Evolutionary conservation across 1,140 invertebrate genomes (phyloP), one percentile per base, ranked within the genome.

Genomic region (Tenebrio molitor): DNA sequence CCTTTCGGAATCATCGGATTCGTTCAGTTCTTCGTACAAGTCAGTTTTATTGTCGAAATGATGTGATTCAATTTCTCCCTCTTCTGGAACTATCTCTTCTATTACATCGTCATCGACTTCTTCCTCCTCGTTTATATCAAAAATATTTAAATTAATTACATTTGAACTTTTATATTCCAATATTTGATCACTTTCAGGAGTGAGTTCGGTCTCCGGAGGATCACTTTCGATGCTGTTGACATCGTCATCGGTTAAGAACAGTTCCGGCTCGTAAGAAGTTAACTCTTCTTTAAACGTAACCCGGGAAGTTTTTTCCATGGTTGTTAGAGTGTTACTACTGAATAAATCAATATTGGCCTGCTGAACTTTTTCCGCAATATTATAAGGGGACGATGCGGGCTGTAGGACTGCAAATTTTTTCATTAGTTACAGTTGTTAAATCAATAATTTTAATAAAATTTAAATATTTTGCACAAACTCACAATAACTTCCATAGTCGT

Each of bases 221-320:
- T 83, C 80, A 69, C 81, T 82, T 73, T 82, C 81, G 29, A 83
- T 78, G 53, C 82, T 83, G 44, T 79, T 78, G 0, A 81, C 80
- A 64, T 82, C 82, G 65, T 82, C 81, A 63, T 81, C 80, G 14
- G 82, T 82, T 58, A 58, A 25, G 1, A 58, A 33, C n/a, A 82
- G 53, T 42, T 82, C 80, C 12, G 82, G 80, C 69, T 83, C 81
- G 44, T 81, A 83, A 66, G 80, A 77, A 6, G 81, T 76, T 12
- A 83, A 70, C 17, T 80, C 76, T 69, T 82, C 79, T 68, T 75
- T 77, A 69, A 83, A 83, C 67, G 79, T 78, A 0, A 83, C 80
- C 75, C 74, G 80, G 41, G 62, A 62, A 6, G 73, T 62, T 70
- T 77, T 78, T 12, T 71, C 44, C 25, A 66, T 72, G 3, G 14